Percentiles rank a stretch among this genome's conserved stretches.
Evolutionary conservation across 2,888 invertebrate species (phyloP).

Genomic region (Drosophila prostipennis): DNA sequence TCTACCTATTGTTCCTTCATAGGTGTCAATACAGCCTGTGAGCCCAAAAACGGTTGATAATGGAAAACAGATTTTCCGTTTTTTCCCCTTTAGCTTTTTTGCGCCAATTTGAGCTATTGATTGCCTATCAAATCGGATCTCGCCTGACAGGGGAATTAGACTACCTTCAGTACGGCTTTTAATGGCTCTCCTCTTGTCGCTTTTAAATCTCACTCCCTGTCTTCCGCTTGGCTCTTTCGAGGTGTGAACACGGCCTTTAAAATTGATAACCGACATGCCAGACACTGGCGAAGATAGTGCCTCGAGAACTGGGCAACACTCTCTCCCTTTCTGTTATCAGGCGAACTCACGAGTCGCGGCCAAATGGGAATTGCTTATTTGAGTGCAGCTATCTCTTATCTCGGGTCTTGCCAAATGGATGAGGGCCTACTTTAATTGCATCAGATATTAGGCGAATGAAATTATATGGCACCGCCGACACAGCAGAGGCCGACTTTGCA

Average conservation of each 20-base stretch:
- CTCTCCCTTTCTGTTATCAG: conserved; percentile 44
- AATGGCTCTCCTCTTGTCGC: not conserved
- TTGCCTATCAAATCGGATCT: not conserved
- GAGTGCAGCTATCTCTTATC: conserved; percentile 56
- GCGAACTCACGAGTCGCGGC: conserved; percentile 34
- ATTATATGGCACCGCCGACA: conserved; percentile 50
- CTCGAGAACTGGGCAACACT: conserved; percentile 1
- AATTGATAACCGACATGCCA: conserved; percentile 7
- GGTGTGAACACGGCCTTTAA: not conserved
- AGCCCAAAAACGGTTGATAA: not conserved
- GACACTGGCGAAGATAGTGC: conserved; percentile 27
- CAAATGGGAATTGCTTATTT: conserved; percentile 48
- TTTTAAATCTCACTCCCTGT: not conserved
- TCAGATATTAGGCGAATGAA: conserved; percentile 65
- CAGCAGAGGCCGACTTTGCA: conserved; percentile 67
- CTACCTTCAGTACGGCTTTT: no score
- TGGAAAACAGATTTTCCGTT: not conserved
- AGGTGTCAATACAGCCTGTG: not conserved
- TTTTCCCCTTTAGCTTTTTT: not conserved
- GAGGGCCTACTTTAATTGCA: conserved; percentile 69
- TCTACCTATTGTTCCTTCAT: not conserved
- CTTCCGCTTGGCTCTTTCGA: not conserved
- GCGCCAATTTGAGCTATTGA: not conserved
- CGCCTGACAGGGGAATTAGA: not conserved
- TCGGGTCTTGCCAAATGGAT: conserved; percentile 58